Conservation (phyloP, 92 coral and sea anemone species). For the Bergia sp. region DNA sequence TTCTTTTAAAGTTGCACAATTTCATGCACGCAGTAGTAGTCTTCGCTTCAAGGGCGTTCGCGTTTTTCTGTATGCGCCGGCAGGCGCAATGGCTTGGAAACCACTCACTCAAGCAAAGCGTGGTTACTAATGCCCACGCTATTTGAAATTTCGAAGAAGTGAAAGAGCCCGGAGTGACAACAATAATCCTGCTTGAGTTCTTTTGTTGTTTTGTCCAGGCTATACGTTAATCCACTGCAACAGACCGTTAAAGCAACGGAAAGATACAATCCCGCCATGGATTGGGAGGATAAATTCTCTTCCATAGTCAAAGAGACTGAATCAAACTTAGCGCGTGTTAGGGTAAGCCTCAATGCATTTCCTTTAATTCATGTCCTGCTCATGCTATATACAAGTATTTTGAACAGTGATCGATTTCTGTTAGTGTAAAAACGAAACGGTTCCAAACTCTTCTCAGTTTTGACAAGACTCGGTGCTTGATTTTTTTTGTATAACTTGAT, state of each 20-base stretch:
- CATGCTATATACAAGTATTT: neutral
- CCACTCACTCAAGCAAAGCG: slow-evolving; percentile 31
- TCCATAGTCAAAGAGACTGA: slow-evolving; percentile 94
- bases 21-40: too few species aligned
- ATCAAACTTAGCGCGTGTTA: slow-evolving; percentile 80
- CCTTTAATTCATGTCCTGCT: neutral
- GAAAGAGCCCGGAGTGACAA: neutral
- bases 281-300: slow-evolving; percentile 93
- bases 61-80: neutral
- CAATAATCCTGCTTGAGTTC: neutral
- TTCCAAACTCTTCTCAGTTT: neutral
- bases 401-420: too few species aligned
- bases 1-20: too few species aligned
- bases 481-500: neutral
- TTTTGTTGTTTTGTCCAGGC: slow-evolving; percentile 9
- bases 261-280: slow-evolving; percentile 54
- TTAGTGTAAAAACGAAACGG: too few species aligned
- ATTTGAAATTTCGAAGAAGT: slow-evolving; percentile 11
- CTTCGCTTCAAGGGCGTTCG: too few species aligned
- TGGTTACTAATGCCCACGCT: slow-evolving; percentile 41
- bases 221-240: neutral
- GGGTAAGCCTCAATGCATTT: slow-evolving; percentile 53
- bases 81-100: neutral
- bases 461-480: neutral
- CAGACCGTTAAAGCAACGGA: slow-evolving; percentile 4